Evolutionary conservation across 1,140 invertebrate species (phyloP).

Genomic region (Linepithema humile): DNA sequence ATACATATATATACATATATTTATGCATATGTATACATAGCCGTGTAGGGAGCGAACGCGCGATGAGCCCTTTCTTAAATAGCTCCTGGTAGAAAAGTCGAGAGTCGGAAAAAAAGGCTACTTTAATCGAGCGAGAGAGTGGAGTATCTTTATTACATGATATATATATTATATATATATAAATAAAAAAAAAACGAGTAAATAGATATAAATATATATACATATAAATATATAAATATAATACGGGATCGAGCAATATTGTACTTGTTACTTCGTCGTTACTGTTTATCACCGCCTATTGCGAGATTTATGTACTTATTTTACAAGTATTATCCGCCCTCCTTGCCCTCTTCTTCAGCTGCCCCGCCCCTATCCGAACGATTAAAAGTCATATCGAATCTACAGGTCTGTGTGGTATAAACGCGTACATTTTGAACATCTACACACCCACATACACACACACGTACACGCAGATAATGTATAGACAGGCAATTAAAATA

Average conservation of each 20-base stretch:
- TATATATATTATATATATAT: constrained; percentile 59
- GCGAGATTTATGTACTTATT: constrained; percentile 66
- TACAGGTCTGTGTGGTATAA: constrained; percentile 54
- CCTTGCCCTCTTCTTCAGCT: too few relatives aligned
- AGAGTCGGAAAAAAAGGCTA: constrained; percentile 37
- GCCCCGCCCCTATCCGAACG: neutral
- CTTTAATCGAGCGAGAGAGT: constrained; percentile 17
- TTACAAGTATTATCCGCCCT: constrained; percentile 43
- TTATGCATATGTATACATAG: constrained; percentile 49
- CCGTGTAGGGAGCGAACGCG: constrained; percentile 37
- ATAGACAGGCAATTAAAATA: constrained; percentile 63
- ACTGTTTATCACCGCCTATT: constrained; percentile 69
- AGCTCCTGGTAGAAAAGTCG: constrained; percentile 31
- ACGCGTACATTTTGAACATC: constrained; percentile 61
- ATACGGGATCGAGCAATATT: constrained; percentile 70
- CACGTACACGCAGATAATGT: constrained; percentile 52
- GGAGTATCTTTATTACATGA: constrained; percentile 68
- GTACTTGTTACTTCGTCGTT: constrained; percentile 69
- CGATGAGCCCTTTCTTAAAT: constrained; percentile 58
- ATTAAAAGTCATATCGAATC: constrained; percentile 62
- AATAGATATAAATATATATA: constrained; percentile 57
- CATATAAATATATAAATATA: constrained; percentile 58
- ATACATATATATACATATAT: constrained; percentile 36
- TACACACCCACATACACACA: constrained; percentile 50
- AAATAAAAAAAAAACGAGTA: constrained; percentile 61